phyloP scores from a whole-genome alignment of 1,140 invertebrate genomes.

The Latrodectus geometricus region DNA sequence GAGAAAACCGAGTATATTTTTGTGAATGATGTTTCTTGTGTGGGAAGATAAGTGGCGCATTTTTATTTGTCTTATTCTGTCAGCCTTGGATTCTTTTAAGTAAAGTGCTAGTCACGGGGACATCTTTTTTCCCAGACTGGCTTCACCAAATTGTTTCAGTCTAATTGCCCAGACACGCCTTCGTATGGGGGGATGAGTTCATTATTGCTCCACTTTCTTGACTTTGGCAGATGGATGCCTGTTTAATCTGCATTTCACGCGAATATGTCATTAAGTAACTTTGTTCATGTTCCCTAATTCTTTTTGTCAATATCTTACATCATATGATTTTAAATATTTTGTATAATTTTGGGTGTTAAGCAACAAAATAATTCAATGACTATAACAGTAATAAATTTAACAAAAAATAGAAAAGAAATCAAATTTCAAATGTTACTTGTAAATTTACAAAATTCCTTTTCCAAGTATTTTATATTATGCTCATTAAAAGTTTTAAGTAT shows the following conservation, averaged over 20 bases:
- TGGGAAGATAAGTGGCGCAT: conserved; percentile 41
- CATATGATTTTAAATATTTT: too few relatives aligned
- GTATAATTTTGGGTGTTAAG: too few relatives aligned
- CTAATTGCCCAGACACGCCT: conserved; percentile 52
- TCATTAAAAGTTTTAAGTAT: too few relatives aligned
- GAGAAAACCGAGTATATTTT: conserved; percentile 27
- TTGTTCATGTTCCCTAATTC: too few relatives aligned
- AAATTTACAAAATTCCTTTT: too few relatives aligned
- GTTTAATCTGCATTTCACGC: neutral
- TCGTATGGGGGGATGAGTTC: neutral
- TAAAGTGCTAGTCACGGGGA: conserved; percentile 51
- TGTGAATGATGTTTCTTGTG: conserved; percentile 37
- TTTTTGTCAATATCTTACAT: too few relatives aligned
- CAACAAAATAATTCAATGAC: too few relatives aligned
- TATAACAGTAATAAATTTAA: too few relatives aligned
- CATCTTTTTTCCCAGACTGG: conserved; percentile 20
- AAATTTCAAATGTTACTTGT: too few relatives aligned
- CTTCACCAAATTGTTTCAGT: conserved; percentile 41
- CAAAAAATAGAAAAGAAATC: too few relatives aligned
- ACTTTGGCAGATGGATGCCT: neutral
- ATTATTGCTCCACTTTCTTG: neutral
- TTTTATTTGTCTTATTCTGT: conserved; percentile 40
- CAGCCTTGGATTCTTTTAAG: conserved; percentile 57
- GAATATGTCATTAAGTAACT: too few relatives aligned
- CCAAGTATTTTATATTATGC: too few relatives aligned